Evolutionary conservation across 2,888 invertebrate genomes (phyloP).

Genomic region (Heliconius sara): DNA sequence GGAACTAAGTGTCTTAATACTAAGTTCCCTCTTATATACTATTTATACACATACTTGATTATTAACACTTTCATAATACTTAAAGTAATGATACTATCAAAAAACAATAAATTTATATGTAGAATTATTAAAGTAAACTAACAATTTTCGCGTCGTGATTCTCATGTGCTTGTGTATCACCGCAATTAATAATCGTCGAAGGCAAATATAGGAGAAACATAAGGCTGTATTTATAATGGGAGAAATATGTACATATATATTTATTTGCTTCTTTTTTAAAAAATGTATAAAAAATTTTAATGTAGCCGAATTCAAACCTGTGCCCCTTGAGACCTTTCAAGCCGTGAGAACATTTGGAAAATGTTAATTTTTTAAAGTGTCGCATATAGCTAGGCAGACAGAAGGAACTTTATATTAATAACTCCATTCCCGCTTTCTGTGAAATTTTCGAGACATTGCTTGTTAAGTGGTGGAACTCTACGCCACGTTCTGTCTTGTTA

Average conservation of each 20-base stretch:
- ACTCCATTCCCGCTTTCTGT: neutral
- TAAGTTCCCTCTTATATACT: no score
- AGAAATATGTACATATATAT: no score
- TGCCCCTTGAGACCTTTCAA: neutral
- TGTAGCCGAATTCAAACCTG: neutral
- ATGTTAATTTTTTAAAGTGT: no score
- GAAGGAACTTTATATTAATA: neutral
- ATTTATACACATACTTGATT: no score
- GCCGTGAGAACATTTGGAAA: neutral
- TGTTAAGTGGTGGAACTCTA: neutral
- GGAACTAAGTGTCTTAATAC: no score
- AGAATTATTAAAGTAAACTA: conserved; percentile 21
- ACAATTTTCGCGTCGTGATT: conserved; percentile 23
- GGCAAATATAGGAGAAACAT: conserved; percentile 10
- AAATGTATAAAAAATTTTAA: neutral
- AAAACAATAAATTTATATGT: conserved; percentile 3
- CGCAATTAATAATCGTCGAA: conserved; percentile 27
- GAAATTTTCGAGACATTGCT: neutral
- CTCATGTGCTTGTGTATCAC: conserved; percentile 24
- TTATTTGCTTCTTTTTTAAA: no score
- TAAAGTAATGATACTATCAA: conserved; percentile 21
- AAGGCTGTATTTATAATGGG: conserved; percentile 2
- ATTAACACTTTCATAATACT: neutral
- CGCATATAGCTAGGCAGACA: neutral
- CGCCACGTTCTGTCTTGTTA: neutral